A percentile compares a stretch with the other conserved stretches of the same genome.
phyloP scores from a whole-genome alignment of 1,140 invertebrate genomes.

The Phymastichus coffea region DNA sequence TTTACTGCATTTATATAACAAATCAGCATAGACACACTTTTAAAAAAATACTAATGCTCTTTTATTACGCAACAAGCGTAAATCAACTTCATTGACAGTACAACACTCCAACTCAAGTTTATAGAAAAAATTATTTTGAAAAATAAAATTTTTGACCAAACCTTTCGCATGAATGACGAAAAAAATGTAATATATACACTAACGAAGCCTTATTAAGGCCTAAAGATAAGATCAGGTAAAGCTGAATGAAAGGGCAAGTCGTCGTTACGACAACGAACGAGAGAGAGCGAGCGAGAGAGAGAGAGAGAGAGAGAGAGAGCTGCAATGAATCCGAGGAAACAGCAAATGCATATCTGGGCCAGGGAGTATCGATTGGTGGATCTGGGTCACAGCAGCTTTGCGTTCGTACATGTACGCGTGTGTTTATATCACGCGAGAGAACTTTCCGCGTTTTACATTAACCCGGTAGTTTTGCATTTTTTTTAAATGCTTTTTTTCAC shows the following conservation, averaged over 20 bases:
- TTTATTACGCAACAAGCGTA: too few relatives aligned
- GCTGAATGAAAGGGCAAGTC: conserved; percentile 1
- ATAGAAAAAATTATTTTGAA: too few relatives aligned
- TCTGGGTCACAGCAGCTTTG: conserved; percentile 48
- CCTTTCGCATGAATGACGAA: neutral
- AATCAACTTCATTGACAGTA: too few relatives aligned
- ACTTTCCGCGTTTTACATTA: conserved; percentile 7
- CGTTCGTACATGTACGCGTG: conserved; percentile 35
- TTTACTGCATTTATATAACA: too few relatives aligned
- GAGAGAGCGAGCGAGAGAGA: too few relatives aligned
- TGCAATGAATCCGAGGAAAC: conserved; percentile 38
- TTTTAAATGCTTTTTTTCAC: too few relatives aligned
- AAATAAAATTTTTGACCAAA: too few relatives aligned
- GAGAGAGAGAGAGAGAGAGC: neutral
- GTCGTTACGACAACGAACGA: neutral
- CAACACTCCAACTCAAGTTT: too few relatives aligned
- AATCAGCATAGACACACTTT: too few relatives aligned
- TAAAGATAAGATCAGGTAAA: conserved; percentile 1
- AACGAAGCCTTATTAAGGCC: too few relatives aligned
- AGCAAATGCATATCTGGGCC: conserved; percentile 46
- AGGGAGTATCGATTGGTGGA: conserved; percentile 50
- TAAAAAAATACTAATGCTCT: too few relatives aligned
- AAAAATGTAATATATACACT: neutral
- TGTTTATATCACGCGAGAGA: conserved; percentile 17
- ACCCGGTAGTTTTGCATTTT: neutral